These are phyloP conservation scores for Bufo gargarizans DNA, from an alignment of 2,113 vertebrate genomes.

Conservation along the genomic window DNA sequence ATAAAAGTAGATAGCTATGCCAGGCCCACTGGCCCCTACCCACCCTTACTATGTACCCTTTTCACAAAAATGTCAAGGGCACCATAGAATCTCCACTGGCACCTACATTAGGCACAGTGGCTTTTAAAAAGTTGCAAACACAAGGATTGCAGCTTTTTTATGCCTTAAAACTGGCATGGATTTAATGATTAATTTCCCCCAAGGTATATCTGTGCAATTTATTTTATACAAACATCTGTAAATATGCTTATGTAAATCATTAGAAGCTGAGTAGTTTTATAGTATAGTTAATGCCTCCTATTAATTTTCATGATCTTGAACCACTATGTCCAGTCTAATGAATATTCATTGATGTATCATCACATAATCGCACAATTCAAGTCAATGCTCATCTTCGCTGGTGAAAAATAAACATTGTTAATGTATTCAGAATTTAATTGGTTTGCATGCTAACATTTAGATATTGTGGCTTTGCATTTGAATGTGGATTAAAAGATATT, in stretches of 20 bases:
- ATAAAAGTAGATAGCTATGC: too few species aligned
- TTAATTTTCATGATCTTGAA: background rate
- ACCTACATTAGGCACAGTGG: too few species aligned
- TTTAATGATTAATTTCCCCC: too few species aligned
- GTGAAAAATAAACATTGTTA: background rate
- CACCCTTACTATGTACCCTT: too few species aligned
- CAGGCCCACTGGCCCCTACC: too few species aligned
- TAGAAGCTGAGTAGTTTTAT: background rate
- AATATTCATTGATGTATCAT: constrained; percentile 12
- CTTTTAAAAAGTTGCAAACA: too few species aligned
- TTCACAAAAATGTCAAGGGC: too few species aligned
- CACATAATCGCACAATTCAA: background rate
- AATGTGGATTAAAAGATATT: constrained; percentile 19
- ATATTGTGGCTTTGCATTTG: constrained; percentile 18
- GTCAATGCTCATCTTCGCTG: background rate
- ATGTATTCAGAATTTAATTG: constrained; percentile 34
- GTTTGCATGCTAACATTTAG: background rate
- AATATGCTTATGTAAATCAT: background rate
- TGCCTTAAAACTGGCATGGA: too few species aligned
- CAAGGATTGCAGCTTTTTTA: too few species aligned
- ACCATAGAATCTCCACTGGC: too few species aligned
- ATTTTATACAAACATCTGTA: too few species aligned
- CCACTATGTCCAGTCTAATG: background rate
- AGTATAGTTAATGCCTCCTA: background rate
- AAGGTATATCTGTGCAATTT: too few species aligned